Evolutionary conservation across 2,888 invertebrate genomes (phyloP), one percentile per base, ranked within the genome.

Genomic region (Ophion slaviceki): DNA sequence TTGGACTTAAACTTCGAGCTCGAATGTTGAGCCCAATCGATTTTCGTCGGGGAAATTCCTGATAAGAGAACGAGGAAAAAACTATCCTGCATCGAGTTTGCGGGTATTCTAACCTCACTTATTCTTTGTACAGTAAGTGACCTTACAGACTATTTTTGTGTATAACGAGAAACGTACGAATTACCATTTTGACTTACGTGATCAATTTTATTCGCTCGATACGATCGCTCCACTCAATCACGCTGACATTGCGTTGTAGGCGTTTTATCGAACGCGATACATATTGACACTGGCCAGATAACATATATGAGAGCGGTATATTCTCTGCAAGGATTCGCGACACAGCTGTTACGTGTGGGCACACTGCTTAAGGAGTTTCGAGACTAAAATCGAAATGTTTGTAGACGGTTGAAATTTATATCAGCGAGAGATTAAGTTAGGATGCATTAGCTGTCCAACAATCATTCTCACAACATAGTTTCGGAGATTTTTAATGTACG

Each of bases 61-160:
- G 75, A 86, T 77, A 47, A 80, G 68, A 86, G 57, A 82, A 83
- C n/a, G 59, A n/a, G 17, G 20, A 74, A 83, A 77, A 72, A 66
- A 80, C 66, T 53, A 71, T 77, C 76, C 67, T 80, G 64, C 77
- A 80, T 74, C 68, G 62, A 64, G 32, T 40, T 64, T 86, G 36
- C 62, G 20, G 61, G 64, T 74, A 81, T 84, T 61, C 78, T 86
- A 86, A 86, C 86, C 86, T 86, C 80, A 76, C 81, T 81, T 61
- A 24, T 72, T 71, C 11, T 61, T 20, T 2, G 61, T 61, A 45
- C 57, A 57, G 4, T 40, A 20, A 47, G 14, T 10, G 10, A 53
- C 20, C 20, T 28, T 62, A 45, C n/a, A 4, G 11, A 61, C 20
- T 53, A 61, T 40, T 45, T 47, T 8, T 24, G 7, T 40, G 8